Evolutionary conservation across 2,797 vertebrate species (phyloP).

Genomic region (Lateolabrax maculatus): DNA sequence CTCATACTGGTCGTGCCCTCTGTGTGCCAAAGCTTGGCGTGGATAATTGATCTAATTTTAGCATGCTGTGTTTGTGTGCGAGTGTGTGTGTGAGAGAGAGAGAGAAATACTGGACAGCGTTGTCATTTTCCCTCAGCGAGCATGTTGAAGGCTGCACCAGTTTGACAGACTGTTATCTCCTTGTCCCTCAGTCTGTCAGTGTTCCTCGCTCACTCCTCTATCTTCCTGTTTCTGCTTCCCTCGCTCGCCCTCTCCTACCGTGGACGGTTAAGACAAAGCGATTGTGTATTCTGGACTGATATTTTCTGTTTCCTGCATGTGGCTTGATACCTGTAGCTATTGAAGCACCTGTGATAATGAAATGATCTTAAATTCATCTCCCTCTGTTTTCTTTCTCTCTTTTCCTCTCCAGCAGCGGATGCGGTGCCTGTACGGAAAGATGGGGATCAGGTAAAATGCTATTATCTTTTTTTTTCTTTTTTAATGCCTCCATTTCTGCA

Average conservation of each 20-base stretch:
- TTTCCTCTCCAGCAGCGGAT: constrained; percentile 87
- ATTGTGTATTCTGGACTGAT: constrained; percentile 21
- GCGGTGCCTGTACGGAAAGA: constrained; percentile 95
- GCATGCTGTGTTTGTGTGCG: constrained; percentile 56
- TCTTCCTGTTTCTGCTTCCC: constrained; percentile 2
- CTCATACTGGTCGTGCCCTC: constrained; percentile 45
- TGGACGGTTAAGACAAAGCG: constrained; percentile 14
- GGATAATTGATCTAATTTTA: constrained; percentile 82
- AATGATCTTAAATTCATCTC: constrained; percentile 30
- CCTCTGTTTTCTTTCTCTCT: constrained; percentile 46
- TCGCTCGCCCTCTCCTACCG: constrained; percentile 5
- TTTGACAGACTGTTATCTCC: constrained; percentile 51
- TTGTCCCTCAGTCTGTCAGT: neutral
- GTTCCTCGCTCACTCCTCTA: constrained; percentile 18
- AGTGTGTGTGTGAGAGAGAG: constrained; percentile 43
- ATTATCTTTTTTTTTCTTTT: constrained; percentile 1
- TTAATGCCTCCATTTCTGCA: constrained; percentile 22
- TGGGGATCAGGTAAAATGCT: constrained; percentile 92
- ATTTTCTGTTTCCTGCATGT: neutral
- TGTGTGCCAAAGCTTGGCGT: constrained; percentile 56
- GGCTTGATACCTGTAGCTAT: constrained; percentile 29
- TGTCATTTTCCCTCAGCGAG: constrained; percentile 62
- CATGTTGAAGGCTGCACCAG: constrained; percentile 58
- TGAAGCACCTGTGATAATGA: constrained; percentile 20
- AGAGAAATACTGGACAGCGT: constrained; percentile 48